Evolutionary conservation across 2,113 vertebrate genomes (phyloP).

Genomic region (Perccottus glenii): DNA sequence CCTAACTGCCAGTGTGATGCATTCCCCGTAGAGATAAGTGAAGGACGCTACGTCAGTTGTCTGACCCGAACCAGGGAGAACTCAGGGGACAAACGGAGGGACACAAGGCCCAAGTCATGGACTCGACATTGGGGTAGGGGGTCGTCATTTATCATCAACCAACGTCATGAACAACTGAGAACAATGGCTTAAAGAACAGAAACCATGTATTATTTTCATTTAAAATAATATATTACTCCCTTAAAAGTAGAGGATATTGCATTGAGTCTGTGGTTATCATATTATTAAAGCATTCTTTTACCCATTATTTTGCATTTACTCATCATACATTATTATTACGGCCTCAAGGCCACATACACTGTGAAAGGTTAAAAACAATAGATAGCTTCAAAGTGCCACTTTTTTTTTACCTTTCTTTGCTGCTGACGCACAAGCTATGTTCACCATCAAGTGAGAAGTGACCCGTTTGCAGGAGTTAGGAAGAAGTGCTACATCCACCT

Average conservation of each 20-base stretch:
- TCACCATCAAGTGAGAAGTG: slow-evolving; percentile 48
- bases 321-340: slow-evolving; percentile 4
- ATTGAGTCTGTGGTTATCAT: too few species aligned
- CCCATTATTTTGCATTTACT: too few species aligned
- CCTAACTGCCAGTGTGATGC: slow-evolving; percentile 53
- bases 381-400: slow-evolving; percentile 52
- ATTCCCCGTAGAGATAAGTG: slow-evolving; percentile 35
- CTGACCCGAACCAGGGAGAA: slow-evolving; percentile 29
- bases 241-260: too few species aligned
- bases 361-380: slow-evolving; percentile 39
- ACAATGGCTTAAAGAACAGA: background rate
- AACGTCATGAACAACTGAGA: slow-evolving; percentile 1
- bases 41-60: slow-evolving; percentile 62
- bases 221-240: background rate
- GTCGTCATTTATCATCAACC: slow-evolving; percentile 1
- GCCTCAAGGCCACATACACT: background rate
- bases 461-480: slow-evolving; percentile 34
- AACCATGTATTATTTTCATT: background rate
- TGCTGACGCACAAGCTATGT: slow-evolving; percentile 35
- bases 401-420: slow-evolving; percentile 5
- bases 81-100: slow-evolving; percentile 43
- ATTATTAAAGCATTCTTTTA: too few species aligned
- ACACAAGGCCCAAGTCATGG: background rate
- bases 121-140: background rate
- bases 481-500: slow-evolving; percentile 49